phyloP scores from a whole-genome alignment of 2,797 vertebrate species.

The Morelia viridis region DNA sequence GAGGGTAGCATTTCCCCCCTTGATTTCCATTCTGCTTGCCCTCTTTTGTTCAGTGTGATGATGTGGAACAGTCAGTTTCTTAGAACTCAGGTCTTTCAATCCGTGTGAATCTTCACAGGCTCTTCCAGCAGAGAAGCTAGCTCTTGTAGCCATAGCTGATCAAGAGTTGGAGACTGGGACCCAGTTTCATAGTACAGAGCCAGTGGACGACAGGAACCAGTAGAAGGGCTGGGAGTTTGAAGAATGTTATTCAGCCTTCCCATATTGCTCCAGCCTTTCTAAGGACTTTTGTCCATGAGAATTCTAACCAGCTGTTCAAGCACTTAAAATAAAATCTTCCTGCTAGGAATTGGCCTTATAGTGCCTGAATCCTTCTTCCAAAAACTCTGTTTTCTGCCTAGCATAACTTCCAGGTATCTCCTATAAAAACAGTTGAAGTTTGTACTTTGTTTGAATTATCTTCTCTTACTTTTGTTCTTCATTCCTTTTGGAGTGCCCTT shows the following conservation, averaged over 20 bases:
- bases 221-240: neutral
- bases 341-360: neutral
- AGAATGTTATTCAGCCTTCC: neutral
- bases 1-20: neutral
- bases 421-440: neutral
- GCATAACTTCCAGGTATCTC: neutral
- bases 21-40: neutral
- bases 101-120: neutral
- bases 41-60: neutral
- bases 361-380: neutral
- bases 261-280: neutral
- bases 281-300: neutral
- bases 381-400: neutral
- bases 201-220: neutral
- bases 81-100: neutral
- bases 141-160: neutral
- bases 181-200: neutral
- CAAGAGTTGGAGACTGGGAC: neutral
- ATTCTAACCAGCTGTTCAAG: neutral
- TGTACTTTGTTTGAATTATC: neutral
- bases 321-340: neutral
- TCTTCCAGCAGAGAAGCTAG: neutral
- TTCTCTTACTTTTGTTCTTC: neutral
- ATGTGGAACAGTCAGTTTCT: neutral
- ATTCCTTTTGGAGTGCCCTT: neutral